Evolutionary conservation across 2,113 vertebrate species (phyloP), one percentile per base, ranked within the genome.

Genomic region (Phylloscopus whistleri): DNA sequence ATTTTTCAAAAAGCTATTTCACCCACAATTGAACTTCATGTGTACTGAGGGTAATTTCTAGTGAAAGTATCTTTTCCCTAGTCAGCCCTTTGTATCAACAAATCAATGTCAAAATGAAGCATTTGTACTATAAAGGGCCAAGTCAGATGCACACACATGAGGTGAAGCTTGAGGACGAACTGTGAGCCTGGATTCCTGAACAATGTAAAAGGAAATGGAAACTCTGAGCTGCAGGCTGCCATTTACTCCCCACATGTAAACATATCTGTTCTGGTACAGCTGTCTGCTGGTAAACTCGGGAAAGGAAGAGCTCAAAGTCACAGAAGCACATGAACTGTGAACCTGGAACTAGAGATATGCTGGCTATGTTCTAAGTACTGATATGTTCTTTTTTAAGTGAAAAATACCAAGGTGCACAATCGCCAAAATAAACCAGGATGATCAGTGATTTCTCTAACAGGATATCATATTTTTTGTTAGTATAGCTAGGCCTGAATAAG

Each of bases 151-250:
- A 70, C 31, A 64, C 23, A 52, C 3, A 63, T 1, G 1, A 75
- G 64, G 59, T 1, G 0, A 87, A 95, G 66, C 60, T 91, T 95
- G 84, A 92, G 84, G 78, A 96, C 4, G 4, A 79, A 39, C 14
- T 58, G 26, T 79, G 83, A 94, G 59, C 52, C 68, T 43, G 70
- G 67, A 95, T 53, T 95, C 87, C 94, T 88, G 87, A 96, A 95
- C 81, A 95, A 95, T 80, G 83, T 66, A 92, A 91, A 95, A 96
- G 97, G 97, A 97, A 98, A 97, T 87, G 94, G 97, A 97, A 97
- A 97, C 74, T 89, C 51, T 88, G 90, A 91, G 91, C 89, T 93
- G 90, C 55, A 52, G 77, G 68, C 81, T 87, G 96, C 93, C 96
- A 92, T 90, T 83, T 84, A 96, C 78, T 93, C 94, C 64, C 60